Conservation (phyloP, 2,888 invertebrate genomes). For the Lobophora halterata region DNA sequence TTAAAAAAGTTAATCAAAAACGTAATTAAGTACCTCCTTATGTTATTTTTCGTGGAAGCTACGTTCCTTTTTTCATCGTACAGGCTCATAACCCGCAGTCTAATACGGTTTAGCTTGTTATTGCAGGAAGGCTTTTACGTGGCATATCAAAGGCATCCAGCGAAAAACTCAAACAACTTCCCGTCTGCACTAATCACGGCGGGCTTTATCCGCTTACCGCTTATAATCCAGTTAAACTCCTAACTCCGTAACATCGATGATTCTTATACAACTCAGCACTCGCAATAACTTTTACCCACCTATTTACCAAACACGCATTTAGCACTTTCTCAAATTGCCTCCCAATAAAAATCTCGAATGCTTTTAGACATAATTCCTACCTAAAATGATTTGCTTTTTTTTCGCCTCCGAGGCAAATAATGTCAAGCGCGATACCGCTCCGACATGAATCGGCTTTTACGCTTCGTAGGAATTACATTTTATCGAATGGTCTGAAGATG, state of each 20-base stretch:
- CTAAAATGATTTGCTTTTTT: slow-evolving; percentile 59
- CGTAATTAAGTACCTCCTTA: no score
- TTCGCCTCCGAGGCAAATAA: slow-evolving; percentile 51
- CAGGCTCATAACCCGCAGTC: not conserved
- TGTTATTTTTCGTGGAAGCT: no score
- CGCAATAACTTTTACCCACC: slow-evolving; percentile 39
- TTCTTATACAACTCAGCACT: slow-evolving; percentile 19
- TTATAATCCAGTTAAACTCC: slow-evolving; percentile 39
- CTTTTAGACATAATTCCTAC: slow-evolving; percentile 37
- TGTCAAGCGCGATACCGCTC: slow-evolving; percentile 43
- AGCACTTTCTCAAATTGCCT: slow-evolving; percentile 50
- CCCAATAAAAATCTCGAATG: slow-evolving; percentile 47
- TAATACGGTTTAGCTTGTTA: slow-evolving; percentile 1
- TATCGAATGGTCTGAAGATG: slow-evolving; percentile 42
- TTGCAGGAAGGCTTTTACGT: slow-evolving; percentile 41
- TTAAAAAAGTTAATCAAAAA: no score
- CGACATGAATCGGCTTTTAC: slow-evolving; percentile 69
- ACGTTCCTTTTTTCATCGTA: no score
- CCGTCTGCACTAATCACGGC: slow-evolving; percentile 50
- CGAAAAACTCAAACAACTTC: slow-evolving; percentile 31
- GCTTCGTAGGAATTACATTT: slow-evolving; percentile 53
- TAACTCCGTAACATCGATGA: slow-evolving; percentile 19
- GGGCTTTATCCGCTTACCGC: slow-evolving; percentile 56
- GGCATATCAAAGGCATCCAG: slow-evolving; percentile 32
- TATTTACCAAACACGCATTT: slow-evolving; percentile 44